phyloP scores from a whole-genome alignment of 2,113 vertebrate genomes.

The Gymnocephalus cernua region DNA sequence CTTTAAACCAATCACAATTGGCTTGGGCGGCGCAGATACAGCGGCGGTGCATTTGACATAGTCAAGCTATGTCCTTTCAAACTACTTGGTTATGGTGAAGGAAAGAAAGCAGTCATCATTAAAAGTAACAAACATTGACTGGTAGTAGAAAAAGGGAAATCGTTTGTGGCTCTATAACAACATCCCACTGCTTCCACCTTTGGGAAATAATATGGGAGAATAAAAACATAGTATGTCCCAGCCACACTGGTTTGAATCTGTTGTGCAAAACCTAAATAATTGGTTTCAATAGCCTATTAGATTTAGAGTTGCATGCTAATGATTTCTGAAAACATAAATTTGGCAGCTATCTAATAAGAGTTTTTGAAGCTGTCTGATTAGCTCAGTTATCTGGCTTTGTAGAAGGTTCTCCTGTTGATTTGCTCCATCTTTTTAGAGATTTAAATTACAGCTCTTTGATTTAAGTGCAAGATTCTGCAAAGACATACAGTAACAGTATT shows the following conservation, averaged over 20 bases:
- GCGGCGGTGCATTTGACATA: too few species aligned
- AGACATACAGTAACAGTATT: too few species aligned
- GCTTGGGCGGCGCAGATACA: too few species aligned
- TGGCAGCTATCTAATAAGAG: slow-evolving; percentile 1
- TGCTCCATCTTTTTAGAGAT: neutral
- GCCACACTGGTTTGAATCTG: neutral
- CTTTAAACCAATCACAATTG: too few species aligned
- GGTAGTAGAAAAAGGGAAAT: neutral
- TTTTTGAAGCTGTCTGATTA: neutral
- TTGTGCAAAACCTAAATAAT: neutral
- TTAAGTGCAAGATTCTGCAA: neutral
- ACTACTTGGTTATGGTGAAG: neutral
- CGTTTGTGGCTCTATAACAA: neutral
- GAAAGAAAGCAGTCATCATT: neutral
- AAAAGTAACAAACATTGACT: neutral
- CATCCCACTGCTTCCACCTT: neutral
- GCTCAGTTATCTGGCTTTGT: slow-evolving; percentile 24
- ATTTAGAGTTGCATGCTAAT: slow-evolving; percentile 1
- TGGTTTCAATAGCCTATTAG: neutral
- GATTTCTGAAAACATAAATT: slow-evolving; percentile 30
- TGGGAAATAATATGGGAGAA: neutral
- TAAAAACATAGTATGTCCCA: neutral
- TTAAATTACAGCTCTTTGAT: neutral
- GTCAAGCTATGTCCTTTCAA: too few species aligned
- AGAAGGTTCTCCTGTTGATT: slow-evolving; percentile 11